Evolutionary conservation across 2,113 vertebrate genomes (phyloP), one percentile per base, ranked within the genome.

Genomic region (Bos javanicus): DNA sequence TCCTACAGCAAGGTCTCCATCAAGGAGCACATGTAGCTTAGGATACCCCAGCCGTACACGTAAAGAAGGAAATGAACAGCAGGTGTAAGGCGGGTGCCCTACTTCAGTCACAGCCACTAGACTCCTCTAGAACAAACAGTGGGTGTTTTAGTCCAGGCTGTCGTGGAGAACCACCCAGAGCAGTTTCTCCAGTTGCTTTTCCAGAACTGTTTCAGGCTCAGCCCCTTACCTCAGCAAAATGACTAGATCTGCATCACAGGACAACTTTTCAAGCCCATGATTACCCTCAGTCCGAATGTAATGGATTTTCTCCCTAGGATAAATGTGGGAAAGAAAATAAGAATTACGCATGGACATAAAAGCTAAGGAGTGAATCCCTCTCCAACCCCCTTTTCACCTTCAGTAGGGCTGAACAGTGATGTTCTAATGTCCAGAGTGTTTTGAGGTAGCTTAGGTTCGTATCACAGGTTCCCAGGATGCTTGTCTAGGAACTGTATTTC

Each of bases 231-330:
- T 99, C 52, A 99, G 98, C 91, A 99, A 98, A 98, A 99, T 99
- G 97, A 99, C 99, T 87, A 99, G 99, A 98, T 99, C 99, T 87
- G 99, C 99, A 88, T 99, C 99, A 98, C 99, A 99, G 1, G 99
- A 99, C 97, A 99, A 98, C 97, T 99, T 99, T 98, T 99, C 99
- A 97, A 99, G 99, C 8, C 99, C 99, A 54, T 99, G 99, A 87
- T 99, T 99, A 30, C 99, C 99, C 98, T 99, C 99, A 36, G 99
- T 99, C 85, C 99, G 99, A 98, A 99, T 99, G 97, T 99, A 99
- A 99, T 99, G 99, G 97, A 99, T 99, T 98, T 99, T 99, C 99
- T 99, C 99, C 99, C 99, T 99, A 98, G 97, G 30, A 86, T 25
- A 92, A 39, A 93, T 46, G 26, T 89, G 74, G 25, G 25, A 48